A percentile compares a stretch with the other conserved stretches of the same genome.
phyloP scores from a whole-genome alignment of 2,888 invertebrate species.

The Drosophila borborema region DNA sequence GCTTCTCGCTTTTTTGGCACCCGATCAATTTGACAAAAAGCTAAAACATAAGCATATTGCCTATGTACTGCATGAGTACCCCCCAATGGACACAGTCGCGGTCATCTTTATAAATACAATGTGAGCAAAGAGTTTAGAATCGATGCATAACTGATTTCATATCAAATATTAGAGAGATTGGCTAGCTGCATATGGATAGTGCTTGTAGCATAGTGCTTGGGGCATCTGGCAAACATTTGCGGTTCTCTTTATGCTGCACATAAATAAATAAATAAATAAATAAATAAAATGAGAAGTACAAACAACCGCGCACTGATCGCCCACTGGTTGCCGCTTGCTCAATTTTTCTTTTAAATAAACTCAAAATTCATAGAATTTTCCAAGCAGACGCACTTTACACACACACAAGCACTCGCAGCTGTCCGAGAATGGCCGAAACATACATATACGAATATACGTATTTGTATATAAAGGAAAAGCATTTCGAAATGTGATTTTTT shows the following conservation, averaged over 20 bases:
- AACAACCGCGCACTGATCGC: conserved; percentile 49
- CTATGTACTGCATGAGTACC: conserved; percentile 44
- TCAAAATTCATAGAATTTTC: conserved; percentile 80
- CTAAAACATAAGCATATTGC: conserved; percentile 48
- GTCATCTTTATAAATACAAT: conserved; percentile 21
- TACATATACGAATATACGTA: neutral
- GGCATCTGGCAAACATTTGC: conserved; percentile 23
- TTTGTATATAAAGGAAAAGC: conserved; percentile 40
- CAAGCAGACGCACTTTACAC: conserved; percentile 79
- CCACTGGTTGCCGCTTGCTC: conserved; percentile 66
- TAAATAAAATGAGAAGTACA: conserved; percentile 56
- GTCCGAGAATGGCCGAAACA: conserved; percentile 32
- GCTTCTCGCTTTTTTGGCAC: conserved; percentile 65
- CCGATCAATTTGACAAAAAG: conserved; percentile 62
- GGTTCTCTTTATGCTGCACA: conserved; percentile 22
- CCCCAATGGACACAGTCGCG: conserved; percentile 27
- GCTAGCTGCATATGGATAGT: conserved; percentile 19
- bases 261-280: conserved; percentile 52
- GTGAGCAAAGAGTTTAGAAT: neutral
- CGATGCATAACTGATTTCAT: neutral
- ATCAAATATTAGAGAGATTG: conserved; percentile 5
- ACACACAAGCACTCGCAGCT: conserved; percentile 9
- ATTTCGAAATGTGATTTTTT: conserved; percentile 78
- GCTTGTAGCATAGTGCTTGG: conserved; percentile 3
- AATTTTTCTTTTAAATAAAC: conserved; percentile 74